Base-by-base conservation (phyloP, 2,888 invertebrate species). In the Cryptops parisi region DNA sequence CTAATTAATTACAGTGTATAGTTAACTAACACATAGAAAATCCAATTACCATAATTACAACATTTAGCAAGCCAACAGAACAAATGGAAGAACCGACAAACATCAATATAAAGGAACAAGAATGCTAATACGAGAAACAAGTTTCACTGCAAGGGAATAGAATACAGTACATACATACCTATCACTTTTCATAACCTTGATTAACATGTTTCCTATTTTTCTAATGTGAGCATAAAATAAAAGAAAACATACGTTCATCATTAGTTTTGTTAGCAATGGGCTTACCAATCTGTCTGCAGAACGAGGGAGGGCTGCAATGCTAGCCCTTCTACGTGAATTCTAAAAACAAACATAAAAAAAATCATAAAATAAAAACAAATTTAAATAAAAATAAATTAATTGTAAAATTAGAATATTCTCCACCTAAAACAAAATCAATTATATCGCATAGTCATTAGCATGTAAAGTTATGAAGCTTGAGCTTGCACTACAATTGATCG, bases 271-370 rank as follows among this genome's bases (percentile, higher is more conserved):
- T 38, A 48, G 21, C 46, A 9, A 23, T 22, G 6, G 9, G 19
- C 43, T 50, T 50, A 41, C 50, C 50, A 41, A 17, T 40, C 41
- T 19, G 22, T 50, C 50, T 17, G 50, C 17, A 19, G 50, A 21
- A 41, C 50, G 19, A 40, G 50, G 50, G 4, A 50, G 27, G 27
- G 50, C 50, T 24, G 50, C 50, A 17, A 50, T 50, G 22, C 50
- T 50, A 40, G 50, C 50, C 25, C 50, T 50, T 23, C 50, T 25
- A 5, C 40, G 19, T 24, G 50, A 50, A 12, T 19, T 25, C 48
- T 48, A 21, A 6, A 43, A 47, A 23, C 22, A 19, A 48, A 47
- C 19, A 19, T 3, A 48, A 38, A 33, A 48, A 6, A 27, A 23
- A 27, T 19, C 26, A 38, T 19, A 48, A 22, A 21, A 48, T 12